Conservation (phyloP, 2,797 vertebrate genomes). For the Leptoclinus maculatus region DNA sequence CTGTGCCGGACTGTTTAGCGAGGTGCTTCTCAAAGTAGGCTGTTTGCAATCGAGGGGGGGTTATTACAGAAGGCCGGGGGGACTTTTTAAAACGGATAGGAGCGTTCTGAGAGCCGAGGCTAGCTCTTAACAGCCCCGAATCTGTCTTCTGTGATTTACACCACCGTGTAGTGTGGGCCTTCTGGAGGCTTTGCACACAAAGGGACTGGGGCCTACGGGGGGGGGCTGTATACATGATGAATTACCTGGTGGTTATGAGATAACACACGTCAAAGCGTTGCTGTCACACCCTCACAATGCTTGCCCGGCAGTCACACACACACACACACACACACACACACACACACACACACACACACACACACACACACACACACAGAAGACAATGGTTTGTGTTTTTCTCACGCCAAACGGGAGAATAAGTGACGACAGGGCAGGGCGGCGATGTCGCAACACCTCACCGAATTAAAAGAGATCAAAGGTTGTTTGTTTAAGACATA, state of each 20-base stretch:
- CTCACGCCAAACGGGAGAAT: slow-evolving; percentile 33
- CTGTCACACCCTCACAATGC: slow-evolving; percentile 65
- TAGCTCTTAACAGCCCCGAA: slow-evolving; percentile 72
- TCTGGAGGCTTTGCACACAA: slow-evolving; percentile 72
- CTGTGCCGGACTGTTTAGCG: slow-evolving; percentile 45
- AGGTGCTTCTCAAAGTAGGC: slow-evolving; percentile 68
- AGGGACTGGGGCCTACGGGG: slow-evolving; percentile 49
- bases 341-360: slow-evolving; percentile 38
- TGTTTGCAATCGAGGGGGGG: slow-evolving; percentile 68
- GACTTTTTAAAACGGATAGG: slow-evolving; percentile 71
- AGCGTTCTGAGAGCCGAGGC: slow-evolving; percentile 55
- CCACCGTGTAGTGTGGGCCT: slow-evolving; percentile 60
- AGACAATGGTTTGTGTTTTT: slow-evolving; percentile 49
- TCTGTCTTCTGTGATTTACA: slow-evolving; percentile 84
- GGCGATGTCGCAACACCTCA: slow-evolving; percentile 33
- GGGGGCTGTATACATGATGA: slow-evolving; percentile 65
- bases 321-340: slow-evolving; percentile 38
- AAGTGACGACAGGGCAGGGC: slow-evolving; percentile 39
- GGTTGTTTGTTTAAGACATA: slow-evolving; percentile 53
- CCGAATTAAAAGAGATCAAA: slow-evolving; percentile 55
- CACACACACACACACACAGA: slow-evolving; percentile 32
- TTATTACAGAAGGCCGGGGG: slow-evolving; percentile 71
- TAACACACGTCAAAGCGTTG: slow-evolving; percentile 64
- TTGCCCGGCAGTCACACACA: slow-evolving; percentile 36
- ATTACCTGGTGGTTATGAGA: slow-evolving; percentile 73